phyloP scores from a whole-genome alignment of 2,113 vertebrate species.

The Cyprinodon variegatus region DNA sequence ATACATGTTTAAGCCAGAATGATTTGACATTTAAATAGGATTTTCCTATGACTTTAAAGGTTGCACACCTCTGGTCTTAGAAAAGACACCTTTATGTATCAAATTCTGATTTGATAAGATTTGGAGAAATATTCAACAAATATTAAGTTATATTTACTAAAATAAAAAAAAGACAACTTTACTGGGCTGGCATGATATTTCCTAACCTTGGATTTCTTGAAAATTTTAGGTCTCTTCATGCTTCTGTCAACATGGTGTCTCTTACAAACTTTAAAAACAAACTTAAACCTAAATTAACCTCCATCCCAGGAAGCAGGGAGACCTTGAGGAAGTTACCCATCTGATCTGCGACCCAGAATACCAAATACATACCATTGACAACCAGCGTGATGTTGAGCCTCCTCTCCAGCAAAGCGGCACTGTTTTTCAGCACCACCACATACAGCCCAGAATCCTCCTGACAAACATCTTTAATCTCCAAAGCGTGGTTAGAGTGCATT shows the following conservation, averaged over 20 bases:
- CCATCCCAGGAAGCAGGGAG: neutral
- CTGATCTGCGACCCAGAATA: neutral
- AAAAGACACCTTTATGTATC: too few species aligned
- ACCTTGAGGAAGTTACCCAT: neutral
- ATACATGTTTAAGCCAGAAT: too few species aligned
- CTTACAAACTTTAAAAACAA: neutral
- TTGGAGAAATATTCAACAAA: neutral
- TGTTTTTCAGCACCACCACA: conserved; percentile 85
- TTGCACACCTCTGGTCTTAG: too few species aligned
- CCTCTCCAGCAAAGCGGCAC: conserved; percentile 80
- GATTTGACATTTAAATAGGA: too few species aligned
- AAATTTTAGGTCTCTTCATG: neutral
- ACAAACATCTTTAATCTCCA: conserved; percentile 92
- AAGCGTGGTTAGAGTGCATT: conserved; percentile 82
- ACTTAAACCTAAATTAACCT: neutral
- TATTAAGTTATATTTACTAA: neutral
- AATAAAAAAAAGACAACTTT: neutral
- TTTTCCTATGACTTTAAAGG: too few species aligned
- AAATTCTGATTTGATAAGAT: neutral
- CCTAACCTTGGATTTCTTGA: neutral
- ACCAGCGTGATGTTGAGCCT: conserved; percentile 87
- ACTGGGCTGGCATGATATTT: neutral
- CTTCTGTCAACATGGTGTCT: neutral
- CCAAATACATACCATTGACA: conserved; percentile 85
- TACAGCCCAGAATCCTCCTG: conserved; percentile 88